These are phyloP conservation scores for Aldabrachelys gigantea DNA, from an alignment of 2,113 vertebrate genomes.

Conservation along the genomic window DNA sequence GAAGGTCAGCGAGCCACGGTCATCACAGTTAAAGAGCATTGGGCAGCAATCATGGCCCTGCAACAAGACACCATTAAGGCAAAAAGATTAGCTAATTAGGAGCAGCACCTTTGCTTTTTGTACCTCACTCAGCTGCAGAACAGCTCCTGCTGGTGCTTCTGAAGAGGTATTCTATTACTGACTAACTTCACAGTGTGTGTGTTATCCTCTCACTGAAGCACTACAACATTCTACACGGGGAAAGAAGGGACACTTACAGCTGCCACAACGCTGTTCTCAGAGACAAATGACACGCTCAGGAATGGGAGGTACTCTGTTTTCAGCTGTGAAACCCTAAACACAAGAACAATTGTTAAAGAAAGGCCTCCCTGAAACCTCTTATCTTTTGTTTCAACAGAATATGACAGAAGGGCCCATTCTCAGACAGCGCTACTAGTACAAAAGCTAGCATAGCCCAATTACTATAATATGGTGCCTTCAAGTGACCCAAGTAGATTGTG, in stretches of 20 bases:
- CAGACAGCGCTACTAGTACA: neutral
- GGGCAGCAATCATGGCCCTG: slow-evolving; percentile 99
- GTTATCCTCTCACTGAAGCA: slow-evolving; percentile 10
- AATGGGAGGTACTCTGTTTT: slow-evolving; percentile 98
- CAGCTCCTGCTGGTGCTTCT: neutral
- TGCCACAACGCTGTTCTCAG: slow-evolving; percentile 96
- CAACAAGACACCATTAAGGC: neutral
- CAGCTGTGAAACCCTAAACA: slow-evolving; percentile 91
- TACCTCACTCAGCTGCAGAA: neutral
- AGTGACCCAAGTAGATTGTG: neutral
- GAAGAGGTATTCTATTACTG: neutral
- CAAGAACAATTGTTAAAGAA: slow-evolving; percentile 67
- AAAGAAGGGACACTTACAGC: slow-evolving; percentile 86
- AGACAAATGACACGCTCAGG: slow-evolving; percentile 95
- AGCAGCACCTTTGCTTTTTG: neutral
- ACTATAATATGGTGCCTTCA: neutral
- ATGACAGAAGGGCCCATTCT: slow-evolving; percentile 14
- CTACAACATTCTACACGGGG: neutral
- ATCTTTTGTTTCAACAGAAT: neutral
- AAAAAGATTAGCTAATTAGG: neutral
- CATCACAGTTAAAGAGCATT: slow-evolving; percentile 96
- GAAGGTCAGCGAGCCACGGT: slow-evolving; percentile 90
- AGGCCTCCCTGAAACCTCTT: neutral
- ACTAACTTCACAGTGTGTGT: fast-evolving
- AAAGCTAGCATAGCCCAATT: neutral